A percentile compares a stretch with the other conserved stretches of the same genome.
phyloP scores from a whole-genome alignment of 2,888 invertebrate species.

The Epiblema foenella region DNA sequence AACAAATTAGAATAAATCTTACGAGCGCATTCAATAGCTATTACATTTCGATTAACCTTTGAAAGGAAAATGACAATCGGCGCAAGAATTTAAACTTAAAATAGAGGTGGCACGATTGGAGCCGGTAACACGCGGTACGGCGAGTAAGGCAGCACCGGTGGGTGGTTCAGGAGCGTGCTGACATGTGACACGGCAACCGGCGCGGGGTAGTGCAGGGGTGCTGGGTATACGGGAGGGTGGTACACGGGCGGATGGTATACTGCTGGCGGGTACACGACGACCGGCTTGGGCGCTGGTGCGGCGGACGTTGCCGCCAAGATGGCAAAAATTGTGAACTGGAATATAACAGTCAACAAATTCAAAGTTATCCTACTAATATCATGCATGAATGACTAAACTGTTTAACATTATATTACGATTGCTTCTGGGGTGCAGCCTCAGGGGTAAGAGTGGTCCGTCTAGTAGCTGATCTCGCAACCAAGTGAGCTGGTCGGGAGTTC shows the following conservation, averaged over 20 bases:
- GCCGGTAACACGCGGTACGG: slow-evolving; percentile 52
- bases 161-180: slow-evolving; percentile 52
- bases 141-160: slow-evolving; percentile 55
- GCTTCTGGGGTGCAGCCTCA: too few relatives aligned
- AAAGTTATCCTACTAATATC: neutral
- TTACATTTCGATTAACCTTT: neutral
- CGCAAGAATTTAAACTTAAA: slow-evolving; percentile 5
- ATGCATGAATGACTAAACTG: neutral
- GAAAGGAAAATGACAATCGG: slow-evolving; percentile 17
- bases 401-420: too few relatives aligned
- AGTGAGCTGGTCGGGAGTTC: too few relatives aligned
- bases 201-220: slow-evolving; percentile 62
- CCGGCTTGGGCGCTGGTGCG: slow-evolving; percentile 63
- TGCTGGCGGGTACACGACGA: slow-evolving; percentile 58
- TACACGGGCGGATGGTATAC: slow-evolving; percentile 51
- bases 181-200: slow-evolving; percentile 55
- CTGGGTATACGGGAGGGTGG: slow-evolving; percentile 55
- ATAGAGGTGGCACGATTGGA: slow-evolving; percentile 33
- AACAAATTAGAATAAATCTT: neutral
- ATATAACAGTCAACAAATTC: neutral
- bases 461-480: too few relatives aligned
- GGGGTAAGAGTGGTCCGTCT: too few relatives aligned
- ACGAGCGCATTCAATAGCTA: neutral
- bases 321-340: slow-evolving; percentile 58
- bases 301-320: slow-evolving; percentile 54